These are phyloP conservation scores for Dromiciops gliroides DNA, from an alignment of 2,113 vertebrate species.

Conservation along the genomic window DNA sequence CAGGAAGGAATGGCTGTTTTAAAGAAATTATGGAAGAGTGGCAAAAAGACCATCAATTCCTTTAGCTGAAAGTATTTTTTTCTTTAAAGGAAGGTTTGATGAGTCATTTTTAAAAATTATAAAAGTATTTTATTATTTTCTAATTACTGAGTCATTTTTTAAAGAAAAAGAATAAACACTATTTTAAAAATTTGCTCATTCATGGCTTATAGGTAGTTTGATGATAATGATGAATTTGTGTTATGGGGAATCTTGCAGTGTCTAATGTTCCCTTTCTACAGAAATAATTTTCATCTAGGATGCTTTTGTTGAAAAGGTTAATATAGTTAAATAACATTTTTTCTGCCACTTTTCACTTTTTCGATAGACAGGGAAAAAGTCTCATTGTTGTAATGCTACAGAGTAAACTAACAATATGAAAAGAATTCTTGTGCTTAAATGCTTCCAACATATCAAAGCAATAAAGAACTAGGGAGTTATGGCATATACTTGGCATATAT, in stretches of 20 bases:
- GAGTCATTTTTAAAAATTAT: constrained; percentile 8
- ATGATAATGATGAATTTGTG: not conserved
- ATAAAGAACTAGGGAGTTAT: not conserved
- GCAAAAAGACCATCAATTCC: not conserved
- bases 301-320: constrained; percentile 30
- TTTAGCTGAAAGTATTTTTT: not conserved
- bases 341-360: constrained; percentile 38
- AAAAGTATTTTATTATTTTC: no score
- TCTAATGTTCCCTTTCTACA: not conserved
- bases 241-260: not conserved
- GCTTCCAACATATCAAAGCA: not conserved
- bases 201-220: no score
- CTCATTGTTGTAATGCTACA: constrained; percentile 49
- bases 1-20: not conserved
- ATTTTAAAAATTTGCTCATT: no score
- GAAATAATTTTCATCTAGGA: constrained; percentile 9
- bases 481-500: not conserved
- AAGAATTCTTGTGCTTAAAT: constrained; percentile 54
- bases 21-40: not conserved
- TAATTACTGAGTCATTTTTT: not conserved
- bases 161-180: not conserved
- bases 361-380: constrained; percentile 53
- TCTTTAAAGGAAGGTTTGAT: not conserved
- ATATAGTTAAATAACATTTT: constrained; percentile 47
- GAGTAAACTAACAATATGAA: constrained; percentile 41